A percentile compares a stretch with the other conserved stretches of the same genome.
Conservation (phyloP, 2,888 invertebrate species). For the Nemapogon koenigi region DNA sequence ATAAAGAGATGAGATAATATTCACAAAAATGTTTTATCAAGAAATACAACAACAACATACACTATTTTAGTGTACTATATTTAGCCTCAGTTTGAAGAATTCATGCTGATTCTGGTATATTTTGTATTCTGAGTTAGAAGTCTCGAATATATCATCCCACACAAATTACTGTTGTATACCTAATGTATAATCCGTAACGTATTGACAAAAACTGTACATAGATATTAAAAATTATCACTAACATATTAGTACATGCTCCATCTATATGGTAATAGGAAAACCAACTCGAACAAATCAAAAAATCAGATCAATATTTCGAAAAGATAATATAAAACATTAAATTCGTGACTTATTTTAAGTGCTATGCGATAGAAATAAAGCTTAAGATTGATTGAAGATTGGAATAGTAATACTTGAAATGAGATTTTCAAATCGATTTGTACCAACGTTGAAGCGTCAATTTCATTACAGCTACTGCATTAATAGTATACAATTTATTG, state of each 20-base stretch:
- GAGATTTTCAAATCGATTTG: background rate
- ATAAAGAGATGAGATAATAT: too few species aligned
- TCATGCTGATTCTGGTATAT: too few species aligned
- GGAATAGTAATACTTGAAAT: background rate
- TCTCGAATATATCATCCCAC: too few species aligned
- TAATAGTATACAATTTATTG: conserved; percentile 3
- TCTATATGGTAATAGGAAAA: background rate
- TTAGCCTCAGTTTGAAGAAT: too few species aligned
- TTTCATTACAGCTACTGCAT: background rate
- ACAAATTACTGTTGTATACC: too few species aligned
- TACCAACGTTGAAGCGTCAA: background rate
- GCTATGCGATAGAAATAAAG: background rate
- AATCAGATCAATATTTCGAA: background rate
- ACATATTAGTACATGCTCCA: background rate
- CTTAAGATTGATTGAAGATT: background rate
- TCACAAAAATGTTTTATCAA: too few species aligned
- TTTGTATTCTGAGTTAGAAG: too few species aligned
- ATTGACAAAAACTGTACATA: too few species aligned
- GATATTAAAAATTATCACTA: background rate
- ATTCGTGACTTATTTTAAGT: background rate
- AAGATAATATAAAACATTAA: background rate
- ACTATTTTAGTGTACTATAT: too few species aligned
- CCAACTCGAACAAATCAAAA: background rate
- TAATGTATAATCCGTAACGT: too few species aligned
- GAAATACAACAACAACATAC: too few species aligned